phyloP scores from a whole-genome alignment of 2,113 vertebrate genomes.

The Tautogolabrus adspersus region DNA sequence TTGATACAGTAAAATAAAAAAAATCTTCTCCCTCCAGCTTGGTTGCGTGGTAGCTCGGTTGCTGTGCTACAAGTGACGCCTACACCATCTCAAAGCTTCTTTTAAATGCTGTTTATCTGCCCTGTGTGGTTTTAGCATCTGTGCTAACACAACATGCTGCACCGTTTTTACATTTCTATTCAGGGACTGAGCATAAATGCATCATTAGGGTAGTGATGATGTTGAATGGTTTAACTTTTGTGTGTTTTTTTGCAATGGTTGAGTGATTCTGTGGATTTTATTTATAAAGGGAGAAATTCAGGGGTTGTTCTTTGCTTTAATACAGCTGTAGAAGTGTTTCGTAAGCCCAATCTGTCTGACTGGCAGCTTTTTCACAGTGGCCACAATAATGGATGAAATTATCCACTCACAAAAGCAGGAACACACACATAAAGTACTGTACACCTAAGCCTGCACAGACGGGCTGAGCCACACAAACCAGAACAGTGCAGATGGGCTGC shows the following conservation, averaged over 20 bases:
- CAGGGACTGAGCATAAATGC: neutral
- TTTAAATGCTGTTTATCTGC: slow-evolving; percentile 15
- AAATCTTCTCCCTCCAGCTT: slow-evolving; percentile 44
- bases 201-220: neutral
- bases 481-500: slow-evolving; percentile 32
- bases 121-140: neutral
- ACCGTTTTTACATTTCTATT: neutral
- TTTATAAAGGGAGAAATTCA: neutral
- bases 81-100: slow-evolving; percentile 29
- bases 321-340: slow-evolving; percentile 55
- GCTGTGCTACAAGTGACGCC: slow-evolving; percentile 55
- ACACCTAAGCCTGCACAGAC: slow-evolving; percentile 49
- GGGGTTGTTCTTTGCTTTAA: neutral
- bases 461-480: slow-evolving; percentile 25
- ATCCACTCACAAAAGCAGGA: neutral
- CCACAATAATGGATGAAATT: slow-evolving; percentile 41
- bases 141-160: neutral
- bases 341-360: slow-evolving; percentile 47
- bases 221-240: neutral
- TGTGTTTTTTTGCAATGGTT: neutral
- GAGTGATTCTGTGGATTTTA: neutral
- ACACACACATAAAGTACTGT: neutral
- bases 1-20: neutral
- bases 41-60: slow-evolving; percentile 34
- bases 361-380: slow-evolving; percentile 32